A percentile compares a stretch with the other conserved stretches of the same genome.
Evolutionary conservation across 2,888 invertebrate genomes (phyloP).

Genomic region (Ypsolopha sequella): DNA sequence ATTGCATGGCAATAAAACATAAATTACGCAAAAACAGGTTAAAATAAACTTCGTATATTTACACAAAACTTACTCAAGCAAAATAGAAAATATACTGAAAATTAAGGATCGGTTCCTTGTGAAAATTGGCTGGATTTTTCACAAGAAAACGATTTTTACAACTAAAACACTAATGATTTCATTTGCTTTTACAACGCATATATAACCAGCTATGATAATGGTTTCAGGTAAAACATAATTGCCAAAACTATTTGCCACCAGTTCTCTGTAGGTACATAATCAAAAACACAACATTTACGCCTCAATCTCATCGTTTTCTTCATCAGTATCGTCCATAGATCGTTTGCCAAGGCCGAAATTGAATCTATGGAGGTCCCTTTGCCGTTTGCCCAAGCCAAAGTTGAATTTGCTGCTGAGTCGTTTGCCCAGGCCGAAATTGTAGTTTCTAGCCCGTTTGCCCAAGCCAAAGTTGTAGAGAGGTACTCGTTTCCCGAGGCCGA

Average conservation of each 20-base stretch:
- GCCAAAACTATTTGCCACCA: not conserved
- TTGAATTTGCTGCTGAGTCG: slow-evolving; percentile 63
- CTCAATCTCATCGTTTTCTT: slow-evolving; percentile 34
- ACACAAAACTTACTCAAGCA: too few species aligned
- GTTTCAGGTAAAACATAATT: too few species aligned
- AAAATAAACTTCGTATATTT: too few species aligned
- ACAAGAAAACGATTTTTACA: slow-evolving; percentile 26
- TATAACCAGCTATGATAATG: too few species aligned
- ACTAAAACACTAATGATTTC: too few species aligned
- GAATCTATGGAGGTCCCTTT: slow-evolving; percentile 61
- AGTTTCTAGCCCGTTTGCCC: slow-evolving; percentile 33
- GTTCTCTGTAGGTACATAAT: slow-evolving; percentile 1
- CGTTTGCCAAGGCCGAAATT: slow-evolving; percentile 72
- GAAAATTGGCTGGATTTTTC: slow-evolving; percentile 52
- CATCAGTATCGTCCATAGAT: slow-evolving; percentile 30
- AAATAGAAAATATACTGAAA: too few species aligned
- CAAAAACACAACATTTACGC: slow-evolving; percentile 28
- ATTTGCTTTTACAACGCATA: too few species aligned
- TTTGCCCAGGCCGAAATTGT: slow-evolving; percentile 60
- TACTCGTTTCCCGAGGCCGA: slow-evolving; percentile 58
- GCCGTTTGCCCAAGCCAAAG: slow-evolving; percentile 69
- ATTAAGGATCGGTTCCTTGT: slow-evolving; percentile 19
- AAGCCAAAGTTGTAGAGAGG: slow-evolving; percentile 42
- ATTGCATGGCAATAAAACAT: slow-evolving; percentile 12
- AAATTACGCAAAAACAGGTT: too few species aligned